Percentiles rank a stretch among this genome's conserved stretches.
Evolutionary conservation across 2,113 vertebrate species (phyloP).

Genomic region (Anoplopoma fimbria): DNA sequence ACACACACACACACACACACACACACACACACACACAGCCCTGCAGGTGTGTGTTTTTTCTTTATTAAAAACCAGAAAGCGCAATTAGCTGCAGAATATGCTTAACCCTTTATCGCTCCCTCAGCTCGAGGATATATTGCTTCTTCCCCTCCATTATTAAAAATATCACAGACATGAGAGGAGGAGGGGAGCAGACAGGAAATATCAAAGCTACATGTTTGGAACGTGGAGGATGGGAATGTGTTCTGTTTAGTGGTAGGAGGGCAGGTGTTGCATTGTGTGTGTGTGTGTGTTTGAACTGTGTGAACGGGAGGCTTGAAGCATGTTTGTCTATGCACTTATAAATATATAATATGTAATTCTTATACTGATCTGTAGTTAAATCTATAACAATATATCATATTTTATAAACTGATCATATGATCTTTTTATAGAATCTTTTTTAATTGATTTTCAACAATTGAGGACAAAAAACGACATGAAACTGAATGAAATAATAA

Average conservation of each 20-base stretch:
- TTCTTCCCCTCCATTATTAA: conserved; percentile 82
- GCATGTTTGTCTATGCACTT: background rate
- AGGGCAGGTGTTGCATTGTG: background rate
- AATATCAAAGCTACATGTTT: conserved; percentile 65
- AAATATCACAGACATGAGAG: conserved; percentile 68
- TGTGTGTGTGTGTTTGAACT: background rate
- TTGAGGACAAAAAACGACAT: background rate
- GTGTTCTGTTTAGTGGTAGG: conserved; percentile 24
- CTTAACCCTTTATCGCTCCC: conserved; percentile 82
- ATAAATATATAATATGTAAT: background rate
- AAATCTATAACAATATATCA: background rate
- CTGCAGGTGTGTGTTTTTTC: conserved; percentile 70
- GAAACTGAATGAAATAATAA: background rate
- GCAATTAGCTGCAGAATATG: conserved; percentile 84
- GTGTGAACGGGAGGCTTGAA: background rate
- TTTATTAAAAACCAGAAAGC: conserved; percentile 84
- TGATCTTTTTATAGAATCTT: background rate
- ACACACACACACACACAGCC: conserved; percentile 33
- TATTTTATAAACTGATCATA: background rate
- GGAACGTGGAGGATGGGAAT: conserved; percentile 58
- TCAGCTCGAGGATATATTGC: conserved; percentile 81
- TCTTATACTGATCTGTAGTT: background rate
- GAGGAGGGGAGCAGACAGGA: conserved; percentile 64
- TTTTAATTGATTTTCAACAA: background rate
- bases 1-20: conserved; percentile 17